Evolutionary conservation across 2,113 vertebrate genomes (phyloP).

Genomic region (Lepisosteus oculatus): DNA sequence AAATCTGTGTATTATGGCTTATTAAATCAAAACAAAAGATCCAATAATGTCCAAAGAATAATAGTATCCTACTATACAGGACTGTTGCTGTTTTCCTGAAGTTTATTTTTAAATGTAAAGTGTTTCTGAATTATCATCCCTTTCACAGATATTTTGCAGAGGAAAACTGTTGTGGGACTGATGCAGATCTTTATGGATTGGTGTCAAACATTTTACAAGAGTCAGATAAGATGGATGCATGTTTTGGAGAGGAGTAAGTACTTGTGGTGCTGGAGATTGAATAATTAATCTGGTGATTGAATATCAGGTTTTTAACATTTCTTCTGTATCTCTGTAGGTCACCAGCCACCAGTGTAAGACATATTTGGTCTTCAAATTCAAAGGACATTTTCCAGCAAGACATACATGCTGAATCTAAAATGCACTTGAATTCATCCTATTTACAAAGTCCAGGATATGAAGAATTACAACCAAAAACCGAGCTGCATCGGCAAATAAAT

Average conservation of each 20-base stretch:
- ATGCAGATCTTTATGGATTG: conserved; percentile 84
- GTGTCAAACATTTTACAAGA: conserved; percentile 91
- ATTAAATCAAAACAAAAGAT: no score
- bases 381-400: conserved; percentile 64
- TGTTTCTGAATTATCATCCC: background rate
- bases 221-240: conserved; percentile 69
- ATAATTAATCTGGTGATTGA: background rate
- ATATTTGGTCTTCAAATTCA: conserved; percentile 71
- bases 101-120: conserved; percentile 3
- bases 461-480: conserved; percentile 31
- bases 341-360: conserved; percentile 66
- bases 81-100: background rate
- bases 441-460: conserved; percentile 60
- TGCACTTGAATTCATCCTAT: conserved; percentile 51
- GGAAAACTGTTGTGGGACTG: conserved; percentile 74
- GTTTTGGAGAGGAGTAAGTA: conserved; percentile 80
- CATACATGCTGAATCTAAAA: conserved; percentile 66
- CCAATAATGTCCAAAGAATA: background rate
- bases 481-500: conserved; percentile 35
- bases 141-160: conserved; percentile 67
- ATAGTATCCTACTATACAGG: background rate
- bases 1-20: no score
- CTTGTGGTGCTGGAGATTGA: conserved; percentile 10
- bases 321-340: conserved; percentile 58
- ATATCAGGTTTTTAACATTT: conserved; percentile 21